These are phyloP conservation scores for Spodoptera litura DNA, from an alignment of 1,140 invertebrate species.

Conservation along the genomic window DNA sequence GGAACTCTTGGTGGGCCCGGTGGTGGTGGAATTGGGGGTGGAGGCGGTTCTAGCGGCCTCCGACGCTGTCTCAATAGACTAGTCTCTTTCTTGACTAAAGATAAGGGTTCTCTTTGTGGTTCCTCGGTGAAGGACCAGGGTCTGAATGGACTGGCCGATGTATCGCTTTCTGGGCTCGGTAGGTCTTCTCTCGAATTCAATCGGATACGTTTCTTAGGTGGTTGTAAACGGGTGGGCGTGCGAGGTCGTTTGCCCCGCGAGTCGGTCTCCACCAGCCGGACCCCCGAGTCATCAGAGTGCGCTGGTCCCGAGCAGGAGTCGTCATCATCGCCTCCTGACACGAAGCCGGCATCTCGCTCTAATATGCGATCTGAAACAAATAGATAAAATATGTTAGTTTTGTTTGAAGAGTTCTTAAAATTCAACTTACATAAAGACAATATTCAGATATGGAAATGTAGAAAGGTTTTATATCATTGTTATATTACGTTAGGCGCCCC, in stretches of 20 bases:
- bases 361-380: conserved; percentile 83
- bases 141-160: conserved; percentile 73
- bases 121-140: conserved; percentile 85
- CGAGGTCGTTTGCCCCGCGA: conserved; percentile 90
- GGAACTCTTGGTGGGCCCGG: conserved; percentile 85
- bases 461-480: too few relatives aligned
- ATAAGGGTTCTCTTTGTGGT: conserved; percentile 72
- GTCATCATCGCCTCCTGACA: conserved; percentile 90
- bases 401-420: background rate
- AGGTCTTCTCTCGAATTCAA: conserved; percentile 81
- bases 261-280: conserved; percentile 89
- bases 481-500: too few relatives aligned
- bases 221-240: conserved; percentile 90
- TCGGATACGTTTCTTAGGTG: conserved; percentile 89
- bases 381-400: conserved; percentile 43
- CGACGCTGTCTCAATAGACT: conserved; percentile 75
- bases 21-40: conserved; percentile 59
- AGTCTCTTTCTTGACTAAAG: conserved; percentile 75
- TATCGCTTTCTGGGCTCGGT: conserved; percentile 70
- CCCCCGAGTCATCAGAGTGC: conserved; percentile 91
- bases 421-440: background rate
- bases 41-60: conserved; percentile 68
- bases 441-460: background rate
- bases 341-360: conserved; percentile 90
- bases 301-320: conserved; percentile 89